Evolutionary conservation across 35 echinoderm and acorn worm species (phyloP).

Genomic region (Diadema setosum): DNA sequence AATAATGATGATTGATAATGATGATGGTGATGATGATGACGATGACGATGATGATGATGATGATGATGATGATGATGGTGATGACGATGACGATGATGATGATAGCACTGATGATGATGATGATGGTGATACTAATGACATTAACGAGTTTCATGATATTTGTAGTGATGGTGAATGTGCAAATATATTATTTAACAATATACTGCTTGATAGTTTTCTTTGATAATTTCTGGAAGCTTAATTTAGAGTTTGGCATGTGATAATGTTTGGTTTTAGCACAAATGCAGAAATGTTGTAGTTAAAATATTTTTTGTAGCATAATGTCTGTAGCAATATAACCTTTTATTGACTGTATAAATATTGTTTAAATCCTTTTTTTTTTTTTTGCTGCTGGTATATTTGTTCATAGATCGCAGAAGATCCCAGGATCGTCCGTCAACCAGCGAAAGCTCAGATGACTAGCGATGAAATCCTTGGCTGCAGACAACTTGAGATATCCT

Average conservation of each 20-base stretch:
- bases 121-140: background rate
- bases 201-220: no score
- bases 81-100: background rate
- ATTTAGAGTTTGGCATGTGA: no score
- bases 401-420: conserved; percentile 16
- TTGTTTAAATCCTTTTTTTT: no score
- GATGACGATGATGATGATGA: background rate
- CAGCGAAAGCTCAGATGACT: conserved; percentile 37
- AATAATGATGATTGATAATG: background rate
- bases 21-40: background rate
- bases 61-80: background rate
- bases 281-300: no score
- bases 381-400: no score
- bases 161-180: background rate
- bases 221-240: no score
- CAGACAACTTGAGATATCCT: no score
- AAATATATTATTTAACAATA: no score
- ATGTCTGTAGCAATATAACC: no score
- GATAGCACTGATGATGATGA: background rate
- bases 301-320: no score
- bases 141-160: background rate
- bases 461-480: background rate
- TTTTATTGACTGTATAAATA: no score
- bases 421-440: background rate
- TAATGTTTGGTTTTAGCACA: no score